Evolutionary conservation across 2,888 invertebrate genomes (phyloP), one percentile per base, ranked within the genome.

Genomic region (Nomada flava): DNA sequence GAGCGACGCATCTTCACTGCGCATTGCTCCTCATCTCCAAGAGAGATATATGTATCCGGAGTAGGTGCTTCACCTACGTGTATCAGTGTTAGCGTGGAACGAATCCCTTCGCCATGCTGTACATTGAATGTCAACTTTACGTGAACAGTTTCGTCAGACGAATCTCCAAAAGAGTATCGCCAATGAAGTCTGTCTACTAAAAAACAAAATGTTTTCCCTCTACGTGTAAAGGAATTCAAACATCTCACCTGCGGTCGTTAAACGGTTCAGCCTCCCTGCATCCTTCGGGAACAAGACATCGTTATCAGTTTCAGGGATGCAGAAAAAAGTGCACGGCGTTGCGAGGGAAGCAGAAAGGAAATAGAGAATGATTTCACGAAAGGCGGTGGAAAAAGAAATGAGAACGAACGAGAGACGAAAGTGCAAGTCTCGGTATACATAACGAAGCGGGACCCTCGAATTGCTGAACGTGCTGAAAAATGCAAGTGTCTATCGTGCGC

Each of bases 381-480:
- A 50, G 55, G 11, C 13, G 13, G 15, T 0, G 36, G 15, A 26
- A 42, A 13, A 42, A 67, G 47, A 64, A 59, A 53, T 23, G 63
- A 11, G 26, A 55, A 50, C 11, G 23, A 20, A 36, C 29, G 47
- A 26, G 36, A 11, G 20, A 42, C 44, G 47, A 42, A 69, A 67
- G 70, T 29, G 53, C 69, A 75, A 64, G 79, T 82, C 73, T 44
- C 44, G 42, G 55, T 42, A 52, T 18, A 55, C 63, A 86, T 69
- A 84, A 84, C 70, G 65, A 71, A 47, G 80, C 75, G 59, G 77
- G 73, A 77, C 75, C 76, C 36, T 70, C 53, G 84, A 86, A 81
- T 79, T 84, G 90, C 88, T 86, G 89, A 88, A 83, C 84, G 79
- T 85, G 89, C 82, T 90, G 86, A 89, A 90, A 90, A 90, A 89